Evolutionary conservation across 2,888 invertebrate species (phyloP), one percentile per base, ranked within the genome.

Genomic region (Ectemnius cavifrons): DNA sequence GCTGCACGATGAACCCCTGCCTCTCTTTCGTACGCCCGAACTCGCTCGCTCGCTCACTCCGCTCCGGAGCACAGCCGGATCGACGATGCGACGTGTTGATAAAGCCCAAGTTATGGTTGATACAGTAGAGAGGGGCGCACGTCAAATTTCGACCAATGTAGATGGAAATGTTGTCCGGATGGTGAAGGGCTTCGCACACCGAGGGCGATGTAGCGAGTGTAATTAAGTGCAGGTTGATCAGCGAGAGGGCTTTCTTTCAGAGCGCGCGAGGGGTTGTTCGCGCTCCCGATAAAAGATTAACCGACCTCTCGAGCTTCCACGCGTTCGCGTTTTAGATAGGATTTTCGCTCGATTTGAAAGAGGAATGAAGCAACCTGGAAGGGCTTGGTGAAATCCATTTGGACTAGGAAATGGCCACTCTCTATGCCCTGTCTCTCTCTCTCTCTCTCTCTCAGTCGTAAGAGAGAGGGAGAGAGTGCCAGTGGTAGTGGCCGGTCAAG

Each of bases 401-500:
- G 20, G 49, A 58, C 45, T 14, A 37, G 20, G 45, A 45, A 61
- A 6, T 11, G 18, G 52, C 62, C 23, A 3, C 63, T 63, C 58
- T 46, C 37, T 37, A 37, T 1, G 5, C 37, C 8, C 28, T n/a
- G n/a, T 37, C 28, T 6, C 28, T 37, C 28, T 37, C 28, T 37
- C 37, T 8, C 2, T 8, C 8, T 8, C 37, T 37, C 37, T 6
- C 37, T 11, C 5, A 37, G 37, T 2, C 8, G 37, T 37, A 37
- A 8, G 28, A 37, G 28, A 37, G 28, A 6, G 28, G 8, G 37
- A 8, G 37, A 6, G 8, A 11, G 37, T 52, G 47, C 62, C n/a
- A 63, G 57, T 59, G 62, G 62, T 61, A 47, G 27, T 56, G 63
- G 63, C 61, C 63, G 72, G 61, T 66, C 66, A 76, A 76, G 77